Conservation (phyloP, 2,888 invertebrate species). For the Pocota personata region DNA sequence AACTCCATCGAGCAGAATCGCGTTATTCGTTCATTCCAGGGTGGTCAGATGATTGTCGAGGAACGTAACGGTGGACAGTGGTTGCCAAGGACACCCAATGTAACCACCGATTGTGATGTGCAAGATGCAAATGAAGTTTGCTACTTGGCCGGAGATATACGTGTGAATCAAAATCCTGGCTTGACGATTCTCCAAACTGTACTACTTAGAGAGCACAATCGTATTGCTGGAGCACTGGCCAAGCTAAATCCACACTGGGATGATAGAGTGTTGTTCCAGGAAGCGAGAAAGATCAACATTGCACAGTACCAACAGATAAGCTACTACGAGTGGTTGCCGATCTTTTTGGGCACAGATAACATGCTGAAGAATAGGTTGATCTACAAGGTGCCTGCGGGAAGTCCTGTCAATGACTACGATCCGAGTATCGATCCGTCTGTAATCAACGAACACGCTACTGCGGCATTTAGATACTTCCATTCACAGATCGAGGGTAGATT, state of each 20-base stretch:
- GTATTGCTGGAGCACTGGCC: conserved; percentile 82
- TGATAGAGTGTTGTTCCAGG: conserved; percentile 84
- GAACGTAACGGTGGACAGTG: conserved; percentile 87
- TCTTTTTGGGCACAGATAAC: conserved; percentile 82
- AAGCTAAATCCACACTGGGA: conserved; percentile 84
- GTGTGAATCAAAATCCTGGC: conserved; percentile 83
- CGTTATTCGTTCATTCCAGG: conserved; percentile 87
- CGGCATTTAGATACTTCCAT: conserved; percentile 87
- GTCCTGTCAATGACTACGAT: conserved; percentile 84
- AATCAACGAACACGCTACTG: conserved; percentile 86
- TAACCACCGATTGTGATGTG: conserved; percentile 88
- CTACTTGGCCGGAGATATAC: conserved; percentile 87
- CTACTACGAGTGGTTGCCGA: conserved; percentile 84
- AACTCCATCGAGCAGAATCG: conserved; percentile 87
- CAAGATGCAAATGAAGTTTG: conserved; percentile 88
- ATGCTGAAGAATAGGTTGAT: conserved; percentile 82
- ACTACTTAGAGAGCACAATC: conserved; percentile 84
- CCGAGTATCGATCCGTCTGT: conserved; percentile 84
- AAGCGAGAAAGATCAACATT: conserved; percentile 83
- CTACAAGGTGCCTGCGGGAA: conserved; percentile 79
- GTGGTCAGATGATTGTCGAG: conserved; percentile 87
- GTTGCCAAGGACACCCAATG: conserved; percentile 88
- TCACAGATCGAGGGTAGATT: conserved; percentile 84
- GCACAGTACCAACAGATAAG: conserved; percentile 84
- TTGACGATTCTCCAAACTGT: conserved; percentile 83